Evolutionary conservation across 92 coral and sea anemone species (phyloP), one percentile per base, ranked within the genome.

Genomic region (Umimayanthus kanabou): DNA sequence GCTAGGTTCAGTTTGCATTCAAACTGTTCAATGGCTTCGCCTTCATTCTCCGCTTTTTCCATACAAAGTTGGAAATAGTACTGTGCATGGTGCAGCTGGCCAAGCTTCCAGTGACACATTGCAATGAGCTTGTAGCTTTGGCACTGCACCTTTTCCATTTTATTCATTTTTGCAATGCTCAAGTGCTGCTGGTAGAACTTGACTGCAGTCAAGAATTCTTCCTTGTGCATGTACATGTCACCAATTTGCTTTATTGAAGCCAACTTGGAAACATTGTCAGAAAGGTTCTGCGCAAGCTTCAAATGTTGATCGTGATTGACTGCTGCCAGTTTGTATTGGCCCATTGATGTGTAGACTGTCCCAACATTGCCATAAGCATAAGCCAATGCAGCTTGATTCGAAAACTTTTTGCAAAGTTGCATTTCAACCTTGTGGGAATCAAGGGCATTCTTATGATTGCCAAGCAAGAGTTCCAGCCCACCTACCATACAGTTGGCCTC

Each of bases 311-410:
- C 82, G 16, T 95, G 96, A 80, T 90, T 90, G 45, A 92, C 78
- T 83, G 93, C 93, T n/a, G 98, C 92, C 73, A 84, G 82, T 73
- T 84, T 90, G 89, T 89, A 90, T 77, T 83, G 92, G 9, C 94
- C 91, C 94, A 91, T 82, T 37, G 92, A 88, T 79, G 98, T 94
- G 77, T 93, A 87, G 4, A 95, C 98, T 43, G 88, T 83, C 26
- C 96, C 98, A 69, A 93, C 88, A 69, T 90, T 95, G 16, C 98
- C 98, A 85, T 90, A 95, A 9, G 96, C 93, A 90, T 95, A 95
- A 9, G 96, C 93, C 55, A 91, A 73, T 15, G 93, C 89, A 65
- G 69, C 73, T 5, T 82, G 92, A 85, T 95, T 88, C 33, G 89
- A 73, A 82, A 92, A 88, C 90, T 90, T 95, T 55, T 88, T 95